A percentile compares a stretch with the other conserved stretches of the same genome.
Conservation (phyloP, 1,140 invertebrate genomes). For the Colletes gigas region DNA sequence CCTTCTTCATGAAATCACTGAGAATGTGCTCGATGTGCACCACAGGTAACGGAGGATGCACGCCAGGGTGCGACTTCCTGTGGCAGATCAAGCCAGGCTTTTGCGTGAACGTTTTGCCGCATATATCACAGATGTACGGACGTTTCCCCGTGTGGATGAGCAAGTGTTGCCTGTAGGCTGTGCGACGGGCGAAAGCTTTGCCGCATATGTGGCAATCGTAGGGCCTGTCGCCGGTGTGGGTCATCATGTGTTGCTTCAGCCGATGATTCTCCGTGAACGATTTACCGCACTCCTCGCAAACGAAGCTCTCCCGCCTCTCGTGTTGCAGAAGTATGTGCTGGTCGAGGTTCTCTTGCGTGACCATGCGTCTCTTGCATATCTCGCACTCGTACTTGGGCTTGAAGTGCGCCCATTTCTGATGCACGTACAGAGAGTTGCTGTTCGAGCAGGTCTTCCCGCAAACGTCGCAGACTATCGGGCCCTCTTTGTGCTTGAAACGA, state of each 20-base stretch:
- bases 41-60: conserved; percentile 73
- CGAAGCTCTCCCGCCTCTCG: conserved; percentile 71
- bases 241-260: conserved; percentile 84
- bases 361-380: conserved; percentile 71
- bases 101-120: conserved; percentile 78
- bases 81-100: conserved; percentile 77
- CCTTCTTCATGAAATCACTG: conserved; percentile 72
- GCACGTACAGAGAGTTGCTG: conserved; percentile 68
- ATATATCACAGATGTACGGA: conserved; percentile 81
- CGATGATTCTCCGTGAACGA: conserved; percentile 80
- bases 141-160: conserved; percentile 87
- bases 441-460: conserved; percentile 78
- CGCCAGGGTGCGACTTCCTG: conserved; percentile 73
- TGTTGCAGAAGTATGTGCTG: conserved; percentile 71
- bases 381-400: conserved; percentile 73
- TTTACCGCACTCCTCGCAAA: conserved; percentile 89
- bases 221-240: conserved; percentile 87
- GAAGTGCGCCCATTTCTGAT: conserved; percentile 74
- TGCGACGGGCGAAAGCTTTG: conserved; percentile 85
- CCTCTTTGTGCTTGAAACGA: conserved; percentile 77
- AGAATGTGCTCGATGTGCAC: conserved; percentile 72
- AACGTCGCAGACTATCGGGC: conserved; percentile 79
- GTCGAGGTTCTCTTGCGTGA: conserved; percentile 72
- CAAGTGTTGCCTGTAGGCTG: conserved; percentile 83
- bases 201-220: conserved; percentile 89